Conservation (phyloP, 2,888 invertebrate genomes). For the Neoaliturus tenellus region DNA sequence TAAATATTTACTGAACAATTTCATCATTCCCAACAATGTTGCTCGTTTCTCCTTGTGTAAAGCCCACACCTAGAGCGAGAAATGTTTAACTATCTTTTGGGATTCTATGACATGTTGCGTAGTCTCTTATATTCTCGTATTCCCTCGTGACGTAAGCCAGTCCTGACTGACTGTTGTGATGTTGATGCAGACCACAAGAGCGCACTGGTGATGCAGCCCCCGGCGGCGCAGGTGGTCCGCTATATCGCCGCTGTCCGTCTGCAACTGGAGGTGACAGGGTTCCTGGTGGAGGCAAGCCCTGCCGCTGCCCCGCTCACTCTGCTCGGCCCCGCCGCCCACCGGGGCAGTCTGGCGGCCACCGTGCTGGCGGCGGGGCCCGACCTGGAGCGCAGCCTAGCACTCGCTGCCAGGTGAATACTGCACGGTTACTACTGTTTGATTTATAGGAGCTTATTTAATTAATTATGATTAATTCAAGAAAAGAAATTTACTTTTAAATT, state of each 20-base stretch:
- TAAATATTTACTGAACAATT: no score
- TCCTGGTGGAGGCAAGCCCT: constrained; percentile 73
- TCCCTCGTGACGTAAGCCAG: no score
- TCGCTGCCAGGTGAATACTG: constrained; percentile 42
- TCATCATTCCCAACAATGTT: no score
- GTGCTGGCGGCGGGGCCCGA: constrained; percentile 40
- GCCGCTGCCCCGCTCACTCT: constrained; percentile 36
- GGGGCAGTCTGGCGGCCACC: constrained; percentile 36
- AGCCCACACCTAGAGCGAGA: no score
- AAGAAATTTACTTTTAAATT: no score
- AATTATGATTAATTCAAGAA: no score
- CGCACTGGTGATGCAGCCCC: constrained; percentile 78
- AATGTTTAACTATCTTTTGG: background rate
- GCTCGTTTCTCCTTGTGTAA: no score
- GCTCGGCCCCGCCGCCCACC: constrained; percentile 30
- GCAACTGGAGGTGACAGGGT: constrained; percentile 89
- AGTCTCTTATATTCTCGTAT: no score
- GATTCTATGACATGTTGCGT: background rate
- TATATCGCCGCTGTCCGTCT: constrained; percentile 86
- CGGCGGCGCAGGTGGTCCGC: constrained; percentile 82
- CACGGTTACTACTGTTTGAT: no score
- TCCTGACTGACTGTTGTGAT: background rate
- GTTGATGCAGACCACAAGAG: constrained; percentile 3
- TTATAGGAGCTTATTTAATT: no score
- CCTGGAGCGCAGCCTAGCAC: constrained; percentile 36